Conservation (phyloP, 2,113 vertebrate species). For the Oryzias woworae region DNA sequence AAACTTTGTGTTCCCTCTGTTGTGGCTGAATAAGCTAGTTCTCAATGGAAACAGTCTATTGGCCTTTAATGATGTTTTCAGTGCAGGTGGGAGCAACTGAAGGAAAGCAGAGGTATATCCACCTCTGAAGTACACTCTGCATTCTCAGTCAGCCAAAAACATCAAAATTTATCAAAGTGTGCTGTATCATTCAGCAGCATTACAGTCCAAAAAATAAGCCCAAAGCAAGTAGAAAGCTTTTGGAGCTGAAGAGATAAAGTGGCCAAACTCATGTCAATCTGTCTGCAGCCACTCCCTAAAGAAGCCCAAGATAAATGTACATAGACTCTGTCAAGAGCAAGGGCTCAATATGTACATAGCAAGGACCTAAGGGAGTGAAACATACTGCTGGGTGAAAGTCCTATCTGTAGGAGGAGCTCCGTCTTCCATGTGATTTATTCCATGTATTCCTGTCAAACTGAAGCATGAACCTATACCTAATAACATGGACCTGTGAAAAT, state of each 20-base stretch:
- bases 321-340: too few species aligned
- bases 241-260: background rate
- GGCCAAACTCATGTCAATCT: background rate
- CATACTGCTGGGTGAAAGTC: too few species aligned
- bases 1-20: background rate
- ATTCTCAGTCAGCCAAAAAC: slow-evolving; percentile 11
- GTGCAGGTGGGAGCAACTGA: background rate
- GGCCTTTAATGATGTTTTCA: slow-evolving; percentile 12
- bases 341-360: too few species aligned
- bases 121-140: background rate
- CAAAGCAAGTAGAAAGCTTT: slow-evolving; percentile 6
- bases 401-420: too few species aligned
- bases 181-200: background rate
- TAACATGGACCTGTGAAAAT: background rate
- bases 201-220: background rate
- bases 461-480: background rate
- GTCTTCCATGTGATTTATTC: background rate
- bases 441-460: background rate
- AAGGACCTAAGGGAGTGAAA: too few species aligned
- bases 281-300: background rate
- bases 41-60: background rate
- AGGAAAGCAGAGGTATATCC: background rate
- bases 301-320: too few species aligned
- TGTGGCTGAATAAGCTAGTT: slow-evolving; percentile 4
- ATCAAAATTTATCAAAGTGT: background rate